Conservation (phyloP, 2,888 invertebrate species). For the Parapristionchus giblindavisi region DNA sequence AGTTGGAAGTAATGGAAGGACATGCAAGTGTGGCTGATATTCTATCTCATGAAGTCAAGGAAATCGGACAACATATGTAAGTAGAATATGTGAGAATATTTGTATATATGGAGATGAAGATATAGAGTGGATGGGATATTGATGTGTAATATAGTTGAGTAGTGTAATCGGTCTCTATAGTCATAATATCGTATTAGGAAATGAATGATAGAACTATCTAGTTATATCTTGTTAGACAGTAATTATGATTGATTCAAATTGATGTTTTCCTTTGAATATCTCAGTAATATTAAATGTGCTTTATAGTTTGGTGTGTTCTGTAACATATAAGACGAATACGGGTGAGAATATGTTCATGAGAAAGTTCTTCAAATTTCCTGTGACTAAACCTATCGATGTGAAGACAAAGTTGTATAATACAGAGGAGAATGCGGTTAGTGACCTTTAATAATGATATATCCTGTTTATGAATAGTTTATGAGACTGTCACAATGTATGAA, state of each 20-base stretch:
- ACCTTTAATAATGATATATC: no score
- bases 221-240: no score
- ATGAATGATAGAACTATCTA: no score
- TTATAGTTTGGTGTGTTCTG: conserved; percentile 90
- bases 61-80: conserved; percentile 95
- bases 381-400: conserved; percentile 95
- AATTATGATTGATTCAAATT: no score
- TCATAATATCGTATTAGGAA: no score
- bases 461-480: not conserved
- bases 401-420: conserved; percentile 97
- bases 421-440: conserved; percentile 72
- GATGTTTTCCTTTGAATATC: no score
- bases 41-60: conserved; percentile 98
- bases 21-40: conserved; percentile 91
- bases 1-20: conserved; percentile 75
- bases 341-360: conserved; percentile 84
- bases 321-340: conserved; percentile 83
- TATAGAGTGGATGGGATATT: not conserved
- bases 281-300: conserved; percentile 8
- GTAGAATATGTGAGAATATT: conserved; percentile 58
- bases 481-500: not conserved
- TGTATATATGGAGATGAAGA: not conserved
- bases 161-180: not conserved
- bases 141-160: not conserved
- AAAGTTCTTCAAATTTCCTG: conserved; percentile 95